Percentiles rank a stretch among this genome's conserved stretches.
phyloP scores from a whole-genome alignment of 2,113 vertebrate genomes.

The Thomomys bottae region DNA sequence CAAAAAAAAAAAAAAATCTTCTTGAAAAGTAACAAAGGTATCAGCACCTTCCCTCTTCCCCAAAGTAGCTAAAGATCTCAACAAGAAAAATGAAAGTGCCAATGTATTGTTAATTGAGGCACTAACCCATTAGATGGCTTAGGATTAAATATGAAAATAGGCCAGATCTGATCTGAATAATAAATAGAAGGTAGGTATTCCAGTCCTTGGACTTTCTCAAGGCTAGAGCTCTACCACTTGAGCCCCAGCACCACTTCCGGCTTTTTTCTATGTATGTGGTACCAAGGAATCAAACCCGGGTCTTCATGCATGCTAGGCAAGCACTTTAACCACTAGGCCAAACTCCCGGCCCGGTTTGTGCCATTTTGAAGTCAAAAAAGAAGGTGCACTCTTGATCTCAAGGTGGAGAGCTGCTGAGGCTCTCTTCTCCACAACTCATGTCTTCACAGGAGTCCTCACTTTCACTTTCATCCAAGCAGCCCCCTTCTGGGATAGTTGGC shows the following conservation, averaged over 20 bases:
- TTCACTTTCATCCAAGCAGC: constrained; percentile 90
- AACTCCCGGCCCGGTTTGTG: too few species aligned
- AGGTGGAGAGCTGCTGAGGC: constrained; percentile 91
- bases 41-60: constrained; percentile 54
- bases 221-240: too few species aligned
- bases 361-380: constrained; percentile 90
- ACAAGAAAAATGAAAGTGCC: constrained; percentile 81
- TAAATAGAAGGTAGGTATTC: constrained; percentile 75
- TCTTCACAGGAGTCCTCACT: constrained; percentile 97
- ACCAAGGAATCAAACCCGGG: too few species aligned
- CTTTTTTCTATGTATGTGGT: too few species aligned
- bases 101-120: constrained; percentile 73
- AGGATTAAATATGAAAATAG: constrained; percentile 81
- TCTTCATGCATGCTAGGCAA: too few species aligned
- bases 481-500: constrained; percentile 95
- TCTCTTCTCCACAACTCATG: constrained; percentile 95
- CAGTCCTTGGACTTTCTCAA: too few species aligned
- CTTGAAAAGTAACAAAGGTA: constrained; percentile 71
- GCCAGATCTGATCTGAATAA: constrained; percentile 78
- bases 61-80: constrained; percentile 71
- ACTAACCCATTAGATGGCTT: constrained; percentile 82
- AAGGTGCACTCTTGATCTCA: constrained; percentile 90
- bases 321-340: too few species aligned
- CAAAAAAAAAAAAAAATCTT: too few species aligned
- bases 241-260: too few species aligned